Base-by-base conservation (phyloP, 2,888 invertebrate genomes). In the Ceramica pisi region DNA sequence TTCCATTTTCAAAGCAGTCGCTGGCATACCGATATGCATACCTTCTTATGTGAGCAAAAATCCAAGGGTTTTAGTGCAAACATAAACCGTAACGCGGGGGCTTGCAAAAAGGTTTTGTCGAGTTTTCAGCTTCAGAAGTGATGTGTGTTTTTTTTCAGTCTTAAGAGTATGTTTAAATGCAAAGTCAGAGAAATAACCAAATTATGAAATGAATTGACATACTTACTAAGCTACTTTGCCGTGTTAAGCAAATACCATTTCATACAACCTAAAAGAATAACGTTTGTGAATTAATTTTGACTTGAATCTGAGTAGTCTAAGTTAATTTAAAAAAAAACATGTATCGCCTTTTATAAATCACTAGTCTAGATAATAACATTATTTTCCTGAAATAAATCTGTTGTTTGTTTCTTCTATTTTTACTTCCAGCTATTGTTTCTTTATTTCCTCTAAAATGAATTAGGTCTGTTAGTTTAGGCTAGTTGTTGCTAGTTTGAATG, bases 1-100 rank as follows among this genome's bases (percentile, higher is more conserved):
- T 79, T 79, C 81, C 64, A 55, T 77, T 81, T 79, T 65, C 51
- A 81, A 81, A 77, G 77, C 78, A 55, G 61, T 76, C 56, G n/a
- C 19, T 65, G 70, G 67, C 62, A 76, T 70, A 57, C 63, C 51
- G 56, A 61, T 64, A 46, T 67, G 63, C 69, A 56, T 75, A 56
- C 76, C 51, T 75, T 67, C 56, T n/a, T 67, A 31, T 38, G 55
- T 75, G 56, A 31, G 19, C 0, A 5, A 75, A 68, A 70, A 64
- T 23, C 23, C 46, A 56, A 70, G 31, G 76, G 76, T 48, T 75
- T 61, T 66, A 63, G 41, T 67, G 23, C 16, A 48, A 63, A 79
- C 60, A 73, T 69, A 6, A 41, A 60, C 57, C 23, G 8, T 8
- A 16, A 21, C 3, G 10, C 10, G 12, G 19, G 12, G 35, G 48